Evolutionary conservation across 2,888 invertebrate species (phyloP).

Genomic region (Rapana venosa): DNA sequence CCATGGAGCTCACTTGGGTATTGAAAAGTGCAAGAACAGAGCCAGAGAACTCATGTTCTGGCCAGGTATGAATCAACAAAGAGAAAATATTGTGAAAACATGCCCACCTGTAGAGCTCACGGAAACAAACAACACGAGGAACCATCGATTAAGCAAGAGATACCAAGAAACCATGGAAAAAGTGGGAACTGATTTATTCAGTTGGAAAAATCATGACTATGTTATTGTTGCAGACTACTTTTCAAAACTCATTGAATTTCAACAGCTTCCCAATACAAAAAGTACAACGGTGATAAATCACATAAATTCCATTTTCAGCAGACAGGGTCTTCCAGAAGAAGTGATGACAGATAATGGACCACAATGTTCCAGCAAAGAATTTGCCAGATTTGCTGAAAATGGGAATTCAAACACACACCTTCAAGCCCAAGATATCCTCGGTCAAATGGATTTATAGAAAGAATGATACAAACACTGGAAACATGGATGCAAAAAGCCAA

Average conservation of each 20-base stretch:
- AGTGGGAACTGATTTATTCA: not conserved
- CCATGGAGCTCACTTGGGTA: not conserved
- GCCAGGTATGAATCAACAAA: not conserved
- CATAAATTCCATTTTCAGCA: too few relatives aligned
- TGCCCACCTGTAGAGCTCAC: not conserved
- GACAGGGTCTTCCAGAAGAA: too few relatives aligned
- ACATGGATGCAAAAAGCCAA: too few relatives aligned
- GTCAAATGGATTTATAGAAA: too few relatives aligned
- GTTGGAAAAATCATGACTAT: not conserved
- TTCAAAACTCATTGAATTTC: conserved; percentile 8
- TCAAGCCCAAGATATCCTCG: too few relatives aligned
- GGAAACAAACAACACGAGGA: not conserved
- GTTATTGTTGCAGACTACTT: not conserved
- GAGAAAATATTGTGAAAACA: not conserved
- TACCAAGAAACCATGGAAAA: not conserved
- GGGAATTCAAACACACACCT: too few relatives aligned
- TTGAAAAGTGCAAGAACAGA: not conserved
- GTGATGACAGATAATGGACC: too few relatives aligned
- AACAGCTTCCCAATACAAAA: too few relatives aligned
- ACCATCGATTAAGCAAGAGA: not conserved
- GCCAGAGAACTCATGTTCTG: not conserved
- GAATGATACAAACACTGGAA: too few relatives aligned
- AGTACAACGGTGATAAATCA: too few relatives aligned
- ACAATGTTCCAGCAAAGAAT: too few relatives aligned
- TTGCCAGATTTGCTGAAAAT: not conserved